Evolutionary conservation across 2,888 invertebrate genomes (phyloP), one percentile per base, ranked within the genome.

Genomic region (Xylota sylvarum): DNA sequence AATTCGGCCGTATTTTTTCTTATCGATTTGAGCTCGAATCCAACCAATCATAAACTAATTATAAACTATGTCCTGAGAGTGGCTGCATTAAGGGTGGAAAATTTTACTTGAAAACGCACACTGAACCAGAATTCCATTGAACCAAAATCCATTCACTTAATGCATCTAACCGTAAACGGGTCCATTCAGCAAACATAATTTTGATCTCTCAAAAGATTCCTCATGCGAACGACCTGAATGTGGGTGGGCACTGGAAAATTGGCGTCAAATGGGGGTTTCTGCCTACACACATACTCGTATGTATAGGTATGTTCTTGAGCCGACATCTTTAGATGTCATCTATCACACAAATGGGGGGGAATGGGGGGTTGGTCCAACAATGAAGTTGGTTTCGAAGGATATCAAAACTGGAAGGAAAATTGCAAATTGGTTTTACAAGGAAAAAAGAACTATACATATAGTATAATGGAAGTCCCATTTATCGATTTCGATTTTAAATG

Each of bases 141-240:
- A 62, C 3, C 12, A 52, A 67, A 73, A 52, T 37, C 73, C 19
- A 69, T 81, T 81, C 69, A 62, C 37, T 69, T 40, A 37, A 69
- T 74, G 67, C 67, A 55, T 35, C 62, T 58, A 64, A 81, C 74
- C 69, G 74, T 81, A 40, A 81, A 62, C 62, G 43, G 64, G 40
- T 74, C 69, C 30, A 58, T 58, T 65, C 56, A 65, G 52, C 58
- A 60, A 60, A 67, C 50, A 62, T 48, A 37, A 23, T 67, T 64
- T 48, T 55, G 48, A 69, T 76, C 35, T 55, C 55, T 56, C 58
- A 65, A 52, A 50, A 58, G 32, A 19, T 19, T 17, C 10, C 14
- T 17, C 35, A 23, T 52, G 43, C 17, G 48, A 23, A 43, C 23
- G 30, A 50, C 58, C 48, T 17, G 7, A 65, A 50, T 72, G 64